Conservation (phyloP, 2,113 vertebrate species). For the Candoia aspera region DNA sequence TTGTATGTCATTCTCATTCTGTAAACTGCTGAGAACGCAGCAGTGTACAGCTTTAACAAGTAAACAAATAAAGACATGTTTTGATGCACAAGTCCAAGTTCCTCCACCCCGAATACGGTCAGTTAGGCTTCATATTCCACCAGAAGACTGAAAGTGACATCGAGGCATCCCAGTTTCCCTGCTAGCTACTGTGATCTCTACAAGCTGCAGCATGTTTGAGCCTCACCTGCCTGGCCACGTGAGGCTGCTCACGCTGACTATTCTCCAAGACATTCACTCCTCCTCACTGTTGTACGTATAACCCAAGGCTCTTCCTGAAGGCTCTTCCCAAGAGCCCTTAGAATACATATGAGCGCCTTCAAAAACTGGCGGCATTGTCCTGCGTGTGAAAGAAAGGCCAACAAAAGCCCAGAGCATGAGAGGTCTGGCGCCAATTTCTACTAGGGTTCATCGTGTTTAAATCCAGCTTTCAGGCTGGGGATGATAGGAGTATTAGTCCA, state of each 20-base stretch:
- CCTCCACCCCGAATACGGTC: neutral
- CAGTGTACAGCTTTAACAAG: neutral
- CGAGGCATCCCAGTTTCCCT: neutral
- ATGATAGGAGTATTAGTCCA: neutral
- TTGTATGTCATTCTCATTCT: neutral
- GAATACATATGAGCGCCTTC: neutral
- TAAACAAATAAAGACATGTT: neutral
- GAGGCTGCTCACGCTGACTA: neutral
- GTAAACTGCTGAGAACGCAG: neutral
- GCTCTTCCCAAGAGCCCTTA: neutral
- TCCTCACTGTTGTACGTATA: conserved; percentile 4
- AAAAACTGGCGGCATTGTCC: neutral
- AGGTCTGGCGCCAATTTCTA: neutral
- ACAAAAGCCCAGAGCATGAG: neutral
- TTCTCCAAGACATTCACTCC: neutral
- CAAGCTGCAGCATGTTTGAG: neutral
- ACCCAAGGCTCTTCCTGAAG: neutral
- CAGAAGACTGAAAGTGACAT: neutral
- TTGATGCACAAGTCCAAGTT: neutral
- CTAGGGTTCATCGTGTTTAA: neutral
- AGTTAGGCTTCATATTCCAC: neutral
- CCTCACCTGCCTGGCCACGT: neutral
- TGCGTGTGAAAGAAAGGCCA: neutral
- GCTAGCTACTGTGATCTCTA: neutral
- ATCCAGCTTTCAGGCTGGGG: neutral